These are phyloP conservation scores for Pseudopleuronectes americanus DNA, from an alignment of 2,797 vertebrate species.

Conservation along the genomic window DNA sequence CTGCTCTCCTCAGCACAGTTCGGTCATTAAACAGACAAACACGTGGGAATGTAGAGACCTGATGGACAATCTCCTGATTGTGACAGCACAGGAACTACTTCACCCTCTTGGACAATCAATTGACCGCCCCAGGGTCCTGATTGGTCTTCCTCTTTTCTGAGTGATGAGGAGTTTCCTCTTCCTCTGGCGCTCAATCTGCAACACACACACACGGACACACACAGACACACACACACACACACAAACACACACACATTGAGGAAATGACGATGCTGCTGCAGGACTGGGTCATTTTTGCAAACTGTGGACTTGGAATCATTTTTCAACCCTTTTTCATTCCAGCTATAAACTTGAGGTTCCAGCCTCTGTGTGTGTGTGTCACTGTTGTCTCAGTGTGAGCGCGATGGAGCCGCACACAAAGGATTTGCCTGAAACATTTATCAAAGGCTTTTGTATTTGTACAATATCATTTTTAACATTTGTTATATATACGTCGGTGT, in stretches of 20 bases:
- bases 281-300: slow-evolving; percentile 27
- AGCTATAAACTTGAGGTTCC: slow-evolving; percentile 32
- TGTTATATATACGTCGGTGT: slow-evolving; percentile 40
- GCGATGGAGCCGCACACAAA: slow-evolving; percentile 33
- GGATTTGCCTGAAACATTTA: slow-evolving; percentile 66
- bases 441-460: slow-evolving; percentile 57
- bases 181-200: slow-evolving; percentile 37
- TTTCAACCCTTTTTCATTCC: slow-evolving; percentile 29
- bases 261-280: slow-evolving; percentile 34
- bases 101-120: slow-evolving; percentile 56
- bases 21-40: slow-evolving; percentile 27
- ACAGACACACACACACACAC: slow-evolving; percentile 1
- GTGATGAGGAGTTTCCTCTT: slow-evolving; percentile 23
- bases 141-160: slow-evolving; percentile 37
- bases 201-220: slow-evolving; percentile 14
- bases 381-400: slow-evolving; percentile 40
- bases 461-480: slow-evolving; percentile 59
- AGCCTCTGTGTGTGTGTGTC: slow-evolving; percentile 18
- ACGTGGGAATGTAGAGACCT: slow-evolving; percentile 2
- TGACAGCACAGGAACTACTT: slow-evolving; percentile 37
- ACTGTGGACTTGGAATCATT: slow-evolving; percentile 27
- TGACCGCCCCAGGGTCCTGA: slow-evolving; percentile 22
- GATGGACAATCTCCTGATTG: slow-evolving; percentile 35
- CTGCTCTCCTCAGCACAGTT: slow-evolving; percentile 41
- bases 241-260: slow-evolving; percentile 14